Evolutionary conservation across 2,888 invertebrate species (phyloP).

Genomic region (Lapara coniferarum): DNA sequence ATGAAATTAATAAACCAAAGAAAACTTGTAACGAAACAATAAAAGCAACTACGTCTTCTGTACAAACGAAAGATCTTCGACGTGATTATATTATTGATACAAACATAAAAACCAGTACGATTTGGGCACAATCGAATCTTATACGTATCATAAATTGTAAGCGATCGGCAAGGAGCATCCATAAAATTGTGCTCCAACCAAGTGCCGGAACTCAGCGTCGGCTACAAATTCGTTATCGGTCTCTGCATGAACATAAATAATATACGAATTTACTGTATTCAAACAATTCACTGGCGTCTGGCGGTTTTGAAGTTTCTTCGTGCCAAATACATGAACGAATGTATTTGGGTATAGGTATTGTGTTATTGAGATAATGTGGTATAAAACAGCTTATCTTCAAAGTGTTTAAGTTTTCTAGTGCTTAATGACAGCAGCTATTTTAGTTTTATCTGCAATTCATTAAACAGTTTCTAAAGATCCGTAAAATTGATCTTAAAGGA

Average conservation of each 20-base stretch:
- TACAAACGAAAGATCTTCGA: not conserved
- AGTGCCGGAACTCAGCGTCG: constrained; percentile 24
- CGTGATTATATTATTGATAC: not conserved
- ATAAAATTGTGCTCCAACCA: constrained; percentile 30
- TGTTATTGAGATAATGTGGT: no score
- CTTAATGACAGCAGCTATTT: no score
- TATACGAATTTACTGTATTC: constrained; percentile 16
- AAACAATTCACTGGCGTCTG: not conserved
- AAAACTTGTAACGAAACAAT: no score
- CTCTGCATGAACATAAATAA: constrained; percentile 2
- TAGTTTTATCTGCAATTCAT: no score
- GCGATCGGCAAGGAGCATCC: constrained; percentile 24
- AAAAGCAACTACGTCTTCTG: no score
- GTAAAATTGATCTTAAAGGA: no score
- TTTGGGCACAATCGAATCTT: constrained; percentile 15
- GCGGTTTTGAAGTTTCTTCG: not conserved
- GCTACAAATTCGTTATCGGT: constrained; percentile 35
- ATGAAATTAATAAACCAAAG: no score
- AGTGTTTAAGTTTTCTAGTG: no score
- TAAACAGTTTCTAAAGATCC: no score
- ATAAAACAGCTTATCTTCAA: no score
- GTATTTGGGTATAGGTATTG: no score
- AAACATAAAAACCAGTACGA: not conserved
- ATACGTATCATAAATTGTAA: constrained; percentile 24
- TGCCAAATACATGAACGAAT: not conserved